These are phyloP conservation scores for Gallirallus australis DNA, from an alignment of 2,797 vertebrate species.

Conservation along the genomic window DNA sequence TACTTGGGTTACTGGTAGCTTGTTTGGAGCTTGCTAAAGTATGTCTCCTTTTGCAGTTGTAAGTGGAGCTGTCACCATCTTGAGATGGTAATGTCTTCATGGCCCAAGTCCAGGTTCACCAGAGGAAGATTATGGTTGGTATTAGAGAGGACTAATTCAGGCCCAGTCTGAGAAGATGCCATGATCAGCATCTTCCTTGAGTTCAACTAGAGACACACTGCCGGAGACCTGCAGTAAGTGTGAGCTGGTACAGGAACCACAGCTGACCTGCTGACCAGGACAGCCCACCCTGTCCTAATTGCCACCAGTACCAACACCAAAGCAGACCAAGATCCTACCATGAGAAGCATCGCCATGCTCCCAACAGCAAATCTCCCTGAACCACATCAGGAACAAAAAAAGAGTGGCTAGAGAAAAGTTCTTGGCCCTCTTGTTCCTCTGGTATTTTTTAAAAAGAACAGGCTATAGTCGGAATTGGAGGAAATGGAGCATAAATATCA, in stretches of 20 bases:
- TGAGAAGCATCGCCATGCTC: accelerated
- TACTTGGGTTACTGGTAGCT: neutral
- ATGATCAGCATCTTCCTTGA: neutral
- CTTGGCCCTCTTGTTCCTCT: neutral
- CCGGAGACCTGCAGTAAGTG: neutral
- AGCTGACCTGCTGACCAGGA: neutral
- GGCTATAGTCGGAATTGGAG: neutral
- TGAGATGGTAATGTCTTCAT: neutral
- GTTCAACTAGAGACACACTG: neutral
- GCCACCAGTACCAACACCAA: neutral
- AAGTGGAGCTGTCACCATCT: neutral
- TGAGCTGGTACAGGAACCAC: neutral
- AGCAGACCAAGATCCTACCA: neutral
- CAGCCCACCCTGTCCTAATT: neutral
- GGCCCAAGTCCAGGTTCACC: neutral
- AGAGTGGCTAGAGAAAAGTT: neutral
- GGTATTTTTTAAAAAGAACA: neutral
- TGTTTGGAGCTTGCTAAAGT: neutral
- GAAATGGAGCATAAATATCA: slow-evolving; percentile 54
- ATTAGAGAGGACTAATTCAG: neutral
- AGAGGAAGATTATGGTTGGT: neutral
- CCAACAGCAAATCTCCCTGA: neutral
- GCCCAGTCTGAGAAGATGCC: neutral
- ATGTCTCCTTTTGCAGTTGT: neutral
- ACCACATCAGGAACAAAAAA: neutral